A percentile compares a stretch with the other conserved stretches of the same genome.
Conservation (phyloP, 2,797 vertebrate species). For the Rhinoraja longicauda region DNA sequence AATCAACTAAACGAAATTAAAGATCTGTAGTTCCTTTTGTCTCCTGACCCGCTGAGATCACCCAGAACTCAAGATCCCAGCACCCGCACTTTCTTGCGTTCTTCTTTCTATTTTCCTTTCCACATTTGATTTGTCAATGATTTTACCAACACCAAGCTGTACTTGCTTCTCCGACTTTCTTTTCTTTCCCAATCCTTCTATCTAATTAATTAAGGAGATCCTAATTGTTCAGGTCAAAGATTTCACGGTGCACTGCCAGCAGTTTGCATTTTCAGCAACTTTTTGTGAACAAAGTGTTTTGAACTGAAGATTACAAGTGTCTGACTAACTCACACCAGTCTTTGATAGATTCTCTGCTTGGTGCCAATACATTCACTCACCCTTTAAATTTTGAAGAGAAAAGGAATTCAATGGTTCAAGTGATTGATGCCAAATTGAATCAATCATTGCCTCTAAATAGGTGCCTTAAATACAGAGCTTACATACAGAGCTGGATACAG, state of each 20-base stretch:
- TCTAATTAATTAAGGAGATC: no score
- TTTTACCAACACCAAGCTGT: not conserved
- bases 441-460: not conserved
- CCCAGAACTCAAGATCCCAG: no score
- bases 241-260: no score
- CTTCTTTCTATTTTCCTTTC: no score
- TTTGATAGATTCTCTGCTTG: not conserved
- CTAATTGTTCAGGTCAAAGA: not conserved
- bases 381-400: not conserved
- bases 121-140: not conserved
- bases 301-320: not conserved
- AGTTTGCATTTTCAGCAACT: not conserved
- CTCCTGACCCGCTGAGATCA: no score
- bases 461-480: not conserved
- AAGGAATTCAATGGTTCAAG: not conserved
- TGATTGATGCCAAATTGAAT: not conserved
- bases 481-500: no score
- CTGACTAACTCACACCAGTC: not conserved
- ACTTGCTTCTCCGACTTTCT: no score
- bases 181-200: not conserved
- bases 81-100: no score
- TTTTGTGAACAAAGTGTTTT: not conserved
- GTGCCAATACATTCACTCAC: not conserved
- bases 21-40: no score
- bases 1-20: no score